Percentiles rank a stretch among this genome's conserved stretches.
Conservation (phyloP, 2,888 invertebrate species). For the Chrysolina americana region DNA sequence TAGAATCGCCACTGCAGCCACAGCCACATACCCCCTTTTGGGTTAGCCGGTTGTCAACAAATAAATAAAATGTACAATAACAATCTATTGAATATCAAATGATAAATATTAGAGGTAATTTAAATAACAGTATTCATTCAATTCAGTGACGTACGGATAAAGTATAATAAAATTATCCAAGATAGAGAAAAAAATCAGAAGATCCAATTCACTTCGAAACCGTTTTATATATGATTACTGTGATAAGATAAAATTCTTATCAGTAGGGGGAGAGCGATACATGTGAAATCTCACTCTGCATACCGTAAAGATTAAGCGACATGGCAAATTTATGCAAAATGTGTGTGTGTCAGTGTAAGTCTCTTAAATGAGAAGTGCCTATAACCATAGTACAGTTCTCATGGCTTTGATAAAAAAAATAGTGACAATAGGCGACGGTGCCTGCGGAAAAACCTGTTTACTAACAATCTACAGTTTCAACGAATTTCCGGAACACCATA, state of each 20-base stretch:
- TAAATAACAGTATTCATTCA: too few relatives aligned
- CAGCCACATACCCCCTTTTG: too few relatives aligned
- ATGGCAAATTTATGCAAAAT: background rate
- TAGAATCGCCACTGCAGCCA: too few relatives aligned
- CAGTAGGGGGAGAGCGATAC: background rate
- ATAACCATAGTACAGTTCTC: too few relatives aligned
- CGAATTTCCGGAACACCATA: conserved; percentile 75
- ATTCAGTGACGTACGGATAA: too few relatives aligned
- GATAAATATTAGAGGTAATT: too few relatives aligned
- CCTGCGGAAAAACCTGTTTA: conserved; percentile 77
- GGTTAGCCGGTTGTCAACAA: too few relatives aligned
- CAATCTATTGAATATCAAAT: too few relatives aligned
- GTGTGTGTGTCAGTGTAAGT: background rate
- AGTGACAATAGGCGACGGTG: conserved; percentile 76
- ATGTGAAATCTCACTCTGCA: background rate
- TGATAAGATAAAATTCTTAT: conserved; percentile 11
- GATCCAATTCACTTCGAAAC: background rate
- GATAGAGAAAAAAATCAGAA: background rate
- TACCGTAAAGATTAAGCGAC: background rate
- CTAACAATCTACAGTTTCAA: conserved; percentile 76
- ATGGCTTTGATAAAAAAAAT: conserved; percentile 48
- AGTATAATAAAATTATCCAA: too few relatives aligned
- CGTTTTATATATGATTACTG: background rate
- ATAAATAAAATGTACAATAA: too few relatives aligned
- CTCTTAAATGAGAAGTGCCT: background rate